Percentiles rank a stretch among this genome's conserved stretches.
Evolutionary conservation across 2,797 vertebrate genomes (phyloP).

Genomic region (Synanceia verrucosa): DNA sequence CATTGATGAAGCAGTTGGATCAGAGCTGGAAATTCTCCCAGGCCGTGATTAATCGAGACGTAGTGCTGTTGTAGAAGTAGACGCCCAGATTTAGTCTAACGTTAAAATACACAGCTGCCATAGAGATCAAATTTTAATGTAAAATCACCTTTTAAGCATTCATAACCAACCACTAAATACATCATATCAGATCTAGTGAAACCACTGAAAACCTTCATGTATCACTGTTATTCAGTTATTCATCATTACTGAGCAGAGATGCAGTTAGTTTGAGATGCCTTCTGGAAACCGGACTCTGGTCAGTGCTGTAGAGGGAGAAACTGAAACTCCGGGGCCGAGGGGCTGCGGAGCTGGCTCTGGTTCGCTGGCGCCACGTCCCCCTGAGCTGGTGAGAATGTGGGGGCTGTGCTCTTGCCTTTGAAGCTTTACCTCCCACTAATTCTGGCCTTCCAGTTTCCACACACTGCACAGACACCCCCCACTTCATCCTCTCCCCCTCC

Average conservation of each 20-base stretch:
- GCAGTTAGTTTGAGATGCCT: conserved; percentile 59
- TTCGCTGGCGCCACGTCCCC: conserved; percentile 87
- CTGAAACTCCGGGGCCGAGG: conserved; percentile 75
- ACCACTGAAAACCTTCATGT: conserved; percentile 13
- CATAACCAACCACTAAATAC: conserved; percentile 19
- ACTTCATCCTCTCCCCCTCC: conserved; percentile 72
- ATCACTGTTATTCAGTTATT: conserved; percentile 22
- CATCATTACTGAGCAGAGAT: conserved; percentile 40
- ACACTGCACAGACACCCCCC: conserved; percentile 80
- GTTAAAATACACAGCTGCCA: background rate
- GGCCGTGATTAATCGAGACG: conserved; percentile 44
- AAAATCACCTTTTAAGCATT: conserved; percentile 30
- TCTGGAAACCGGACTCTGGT: conserved; percentile 73
- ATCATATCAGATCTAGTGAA: conserved; percentile 15
- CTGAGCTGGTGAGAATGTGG: conserved; percentile 87
- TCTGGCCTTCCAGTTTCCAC: conserved; percentile 90
- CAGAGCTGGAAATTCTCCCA: conserved; percentile 33
- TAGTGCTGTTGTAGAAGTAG: conserved; percentile 20
- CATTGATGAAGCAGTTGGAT: conserved; percentile 54
- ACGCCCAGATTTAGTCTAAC: conserved; percentile 23
- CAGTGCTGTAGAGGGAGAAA: conserved; percentile 70
- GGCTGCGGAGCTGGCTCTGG: conserved; percentile 82
- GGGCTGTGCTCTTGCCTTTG: conserved; percentile 88
- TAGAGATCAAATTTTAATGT: conserved; percentile 11
- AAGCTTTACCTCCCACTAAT: conserved; percentile 91